Conservation (phyloP, 2,113 vertebrate species). For the Erythrocercus mccallii region DNA sequence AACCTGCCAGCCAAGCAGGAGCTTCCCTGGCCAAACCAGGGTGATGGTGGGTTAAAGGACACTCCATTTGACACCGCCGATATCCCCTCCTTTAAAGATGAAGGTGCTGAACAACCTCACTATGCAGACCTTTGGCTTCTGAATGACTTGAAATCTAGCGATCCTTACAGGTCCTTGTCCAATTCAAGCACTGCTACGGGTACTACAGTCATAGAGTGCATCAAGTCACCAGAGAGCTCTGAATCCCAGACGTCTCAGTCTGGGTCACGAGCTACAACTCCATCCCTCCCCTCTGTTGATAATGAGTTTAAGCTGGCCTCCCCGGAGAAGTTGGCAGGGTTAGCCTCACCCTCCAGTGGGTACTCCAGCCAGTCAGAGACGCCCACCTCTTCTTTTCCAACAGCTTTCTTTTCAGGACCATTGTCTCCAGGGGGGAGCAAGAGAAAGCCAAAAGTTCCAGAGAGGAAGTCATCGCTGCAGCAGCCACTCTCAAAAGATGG, state of each 20-base stretch:
- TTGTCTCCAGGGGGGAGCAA: conserved; percentile 89
- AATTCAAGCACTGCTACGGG: conserved; percentile 97
- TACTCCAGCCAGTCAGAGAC: conserved; percentile 98
- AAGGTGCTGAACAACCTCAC: conserved; percentile 88
- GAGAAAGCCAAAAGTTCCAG: conserved; percentile 95
- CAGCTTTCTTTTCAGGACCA: conserved; percentile 90
- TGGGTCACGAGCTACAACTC: conserved; percentile 89
- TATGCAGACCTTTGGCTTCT: conserved; percentile 97
- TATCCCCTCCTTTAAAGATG: conserved; percentile 88
- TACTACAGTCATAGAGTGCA: conserved; percentile 93
- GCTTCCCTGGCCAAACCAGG: conserved; percentile 76
- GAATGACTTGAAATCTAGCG: conserved; percentile 90
- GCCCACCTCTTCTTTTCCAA: conserved; percentile 90
- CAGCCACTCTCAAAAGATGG: conserved; percentile 79
- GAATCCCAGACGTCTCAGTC: conserved; percentile 91
- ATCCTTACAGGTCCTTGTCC: conserved; percentile 92
- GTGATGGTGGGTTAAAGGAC: conserved; percentile 71
- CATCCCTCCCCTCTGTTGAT: conserved; percentile 89
- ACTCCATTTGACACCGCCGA: conserved; percentile 76
- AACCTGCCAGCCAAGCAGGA: conserved; percentile 75
- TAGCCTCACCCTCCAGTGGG: conserved; percentile 94
- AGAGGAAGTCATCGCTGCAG: conserved; percentile 95
- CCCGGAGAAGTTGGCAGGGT: conserved; percentile 87
- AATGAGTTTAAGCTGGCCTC: conserved; percentile 90
- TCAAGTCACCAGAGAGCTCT: conserved; percentile 91